Base-by-base conservation (phyloP, 37 sponge, comb jelly and placozoan species). In the Corticium candelabrum region DNA sequence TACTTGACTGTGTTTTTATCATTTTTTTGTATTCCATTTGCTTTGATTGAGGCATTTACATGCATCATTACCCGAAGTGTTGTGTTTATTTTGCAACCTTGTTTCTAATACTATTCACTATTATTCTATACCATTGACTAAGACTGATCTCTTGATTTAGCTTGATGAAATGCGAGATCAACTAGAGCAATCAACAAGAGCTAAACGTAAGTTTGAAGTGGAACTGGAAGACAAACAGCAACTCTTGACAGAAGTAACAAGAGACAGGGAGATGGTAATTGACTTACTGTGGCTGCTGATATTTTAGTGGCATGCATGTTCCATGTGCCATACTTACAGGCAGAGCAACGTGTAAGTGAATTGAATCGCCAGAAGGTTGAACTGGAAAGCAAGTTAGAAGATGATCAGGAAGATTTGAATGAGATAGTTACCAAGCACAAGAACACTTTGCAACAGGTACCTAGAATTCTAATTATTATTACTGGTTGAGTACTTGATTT, bases 401-500 rank as follows among this genome's bases (percentile, higher is more conserved):
- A 95, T 74, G 94, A 92, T 43, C 85, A 89, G 74, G 93, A 91
- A 33, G 93, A 91, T 74, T 70, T 89, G 29, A 93, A 91, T 40
- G 86, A 95, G 76, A 70, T 91, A 77, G 41, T 77, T 29, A 4
- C 50, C 34, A 69, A 80, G 30, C 69, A 79, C 41, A 11, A 35
- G 34, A 41, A 40, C 15, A 34, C 37, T 34, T 1, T 56, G 30
- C 38, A 40, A n/a, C 39, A 75, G 76, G 82, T 81, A 21, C 62
- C 15, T 50, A 21, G 21, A 11, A 21, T 50, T n/a, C n/a, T n/a
- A n/a, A n/a, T n/a, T n/a, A n/a, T n/a, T n/a, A n/a, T n/a, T n/a
- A n/a, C n/a, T n/a, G n/a, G n/a, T n/a, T n/a, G n/a, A n/a, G n/a
- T n/a, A n/a, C n/a, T n/a, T n/a, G n/a, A n/a, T n/a, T n/a, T n/a